These are phyloP conservation scores for Chlorocebus sabaeus DNA, from an alignment of 2,113 vertebrate genomes.

Conservation along the genomic window DNA sequence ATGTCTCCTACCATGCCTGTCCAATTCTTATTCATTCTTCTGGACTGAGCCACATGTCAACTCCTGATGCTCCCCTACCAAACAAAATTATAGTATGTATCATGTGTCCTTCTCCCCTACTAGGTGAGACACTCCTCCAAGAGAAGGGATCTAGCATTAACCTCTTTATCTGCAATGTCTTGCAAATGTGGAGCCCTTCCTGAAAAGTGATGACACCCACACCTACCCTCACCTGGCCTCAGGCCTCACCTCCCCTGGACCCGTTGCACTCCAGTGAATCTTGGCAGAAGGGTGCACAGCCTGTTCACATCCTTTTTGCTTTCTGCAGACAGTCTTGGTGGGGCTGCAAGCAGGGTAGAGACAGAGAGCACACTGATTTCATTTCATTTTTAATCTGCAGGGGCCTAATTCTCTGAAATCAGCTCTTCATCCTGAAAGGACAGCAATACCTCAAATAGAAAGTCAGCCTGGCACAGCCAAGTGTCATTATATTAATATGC, in stretches of 20 bases:
- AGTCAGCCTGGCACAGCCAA: slow-evolving; percentile 88
- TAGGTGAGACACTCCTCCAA: background rate
- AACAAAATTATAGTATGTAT: background rate
- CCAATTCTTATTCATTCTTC: background rate
- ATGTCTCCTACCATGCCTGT: too few species aligned
- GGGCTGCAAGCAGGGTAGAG: background rate
- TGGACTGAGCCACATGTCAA: background rate
- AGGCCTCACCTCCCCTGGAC: background rate
- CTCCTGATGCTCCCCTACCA: background rate
- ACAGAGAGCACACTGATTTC: background rate
- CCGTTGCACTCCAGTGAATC: background rate
- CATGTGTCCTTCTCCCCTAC: background rate
- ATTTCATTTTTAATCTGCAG: slow-evolving; percentile 77
- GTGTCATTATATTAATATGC: slow-evolving; percentile 91
- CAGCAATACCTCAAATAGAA: slow-evolving; percentile 89
- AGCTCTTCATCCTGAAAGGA: slow-evolving; percentile 88
- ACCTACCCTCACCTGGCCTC: background rate
- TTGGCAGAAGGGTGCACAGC: background rate
- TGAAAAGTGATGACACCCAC: background rate
- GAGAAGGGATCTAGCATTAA: background rate
- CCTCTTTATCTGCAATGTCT: background rate
- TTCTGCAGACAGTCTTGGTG: slow-evolving; percentile 72
- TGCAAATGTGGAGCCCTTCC: background rate
- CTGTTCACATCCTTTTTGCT: slow-evolving; percentile 79
- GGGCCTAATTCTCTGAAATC: slow-evolving; percentile 87